Evolutionary conservation across 2,797 vertebrate genomes (phyloP).

Genomic region (Ptychadena robeensis): DNA sequence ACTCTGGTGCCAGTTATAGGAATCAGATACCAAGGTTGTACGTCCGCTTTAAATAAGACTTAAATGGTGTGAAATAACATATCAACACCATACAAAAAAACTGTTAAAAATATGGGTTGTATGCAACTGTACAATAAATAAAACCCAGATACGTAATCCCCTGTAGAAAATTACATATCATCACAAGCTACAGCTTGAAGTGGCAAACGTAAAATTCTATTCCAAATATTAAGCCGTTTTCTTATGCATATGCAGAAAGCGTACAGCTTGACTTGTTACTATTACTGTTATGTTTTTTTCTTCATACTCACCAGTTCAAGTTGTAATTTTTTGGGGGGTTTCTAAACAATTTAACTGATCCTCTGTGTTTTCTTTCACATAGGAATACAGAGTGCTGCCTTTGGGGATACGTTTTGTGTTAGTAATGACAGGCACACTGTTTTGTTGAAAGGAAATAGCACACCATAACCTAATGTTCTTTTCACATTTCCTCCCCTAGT

Average conservation of each 20-base stretch:
- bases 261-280: slow-evolving; percentile 3
- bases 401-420: slow-evolving; percentile 52
- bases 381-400: slow-evolving; percentile 59
- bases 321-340: too few species aligned
- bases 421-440: slow-evolving; percentile 60
- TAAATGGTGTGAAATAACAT: too few species aligned
- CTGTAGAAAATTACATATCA: slow-evolving; percentile 31
- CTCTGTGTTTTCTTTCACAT: slow-evolving; percentile 43
- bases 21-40: too few species aligned
- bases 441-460: slow-evolving; percentile 50
- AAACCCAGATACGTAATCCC: slow-evolving; percentile 14
- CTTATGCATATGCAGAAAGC: not conserved
- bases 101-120: not conserved
- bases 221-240: slow-evolving; percentile 19
- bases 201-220: not conserved
- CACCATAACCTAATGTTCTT: slow-evolving; percentile 30
- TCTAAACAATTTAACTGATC: slow-evolving; percentile 59
- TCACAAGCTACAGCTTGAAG: slow-evolving; percentile 18
- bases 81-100: too few species aligned
- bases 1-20: too few species aligned
- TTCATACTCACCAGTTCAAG: slow-evolving; percentile 6
- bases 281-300: slow-evolving; percentile 14
- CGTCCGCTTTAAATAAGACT: too few species aligned
- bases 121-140: not conserved
- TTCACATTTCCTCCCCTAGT: not conserved